Evolutionary conservation across 2,797 vertebrate species (phyloP).

Genomic region (Buphagus erythrorhynchus): DNA sequence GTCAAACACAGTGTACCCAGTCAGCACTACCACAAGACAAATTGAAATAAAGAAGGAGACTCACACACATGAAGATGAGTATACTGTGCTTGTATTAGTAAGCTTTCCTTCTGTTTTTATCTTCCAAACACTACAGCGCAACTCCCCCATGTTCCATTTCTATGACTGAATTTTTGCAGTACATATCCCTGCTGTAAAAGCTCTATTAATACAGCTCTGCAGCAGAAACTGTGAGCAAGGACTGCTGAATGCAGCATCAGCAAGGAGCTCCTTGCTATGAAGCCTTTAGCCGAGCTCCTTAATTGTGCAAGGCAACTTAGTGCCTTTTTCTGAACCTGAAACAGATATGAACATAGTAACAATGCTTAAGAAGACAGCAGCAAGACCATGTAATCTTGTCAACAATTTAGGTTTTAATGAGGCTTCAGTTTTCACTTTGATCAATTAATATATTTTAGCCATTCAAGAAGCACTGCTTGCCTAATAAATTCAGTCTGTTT

Average conservation of each 20-base stretch:
- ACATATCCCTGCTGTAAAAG: background rate
- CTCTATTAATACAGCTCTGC: background rate
- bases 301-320: background rate
- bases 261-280: background rate
- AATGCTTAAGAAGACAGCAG: background rate
- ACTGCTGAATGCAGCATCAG: background rate
- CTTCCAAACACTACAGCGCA: background rate
- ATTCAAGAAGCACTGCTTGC: background rate
- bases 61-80: background rate
- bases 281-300: background rate
- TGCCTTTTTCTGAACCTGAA: background rate
- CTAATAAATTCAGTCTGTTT: background rate
- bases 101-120: background rate
- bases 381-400: background rate
- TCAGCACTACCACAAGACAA: background rate
- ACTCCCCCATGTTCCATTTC: background rate
- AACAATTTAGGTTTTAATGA: background rate
- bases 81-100: background rate
- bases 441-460: background rate
- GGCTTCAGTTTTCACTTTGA: background rate
- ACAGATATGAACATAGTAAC: background rate
- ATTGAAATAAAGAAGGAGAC: background rate
- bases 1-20: background rate
- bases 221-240: background rate
- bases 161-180: background rate